These are phyloP conservation scores for Melanophora roralis DNA, from an alignment of 2,888 invertebrate species.

Conservation along the genomic window DNA sequence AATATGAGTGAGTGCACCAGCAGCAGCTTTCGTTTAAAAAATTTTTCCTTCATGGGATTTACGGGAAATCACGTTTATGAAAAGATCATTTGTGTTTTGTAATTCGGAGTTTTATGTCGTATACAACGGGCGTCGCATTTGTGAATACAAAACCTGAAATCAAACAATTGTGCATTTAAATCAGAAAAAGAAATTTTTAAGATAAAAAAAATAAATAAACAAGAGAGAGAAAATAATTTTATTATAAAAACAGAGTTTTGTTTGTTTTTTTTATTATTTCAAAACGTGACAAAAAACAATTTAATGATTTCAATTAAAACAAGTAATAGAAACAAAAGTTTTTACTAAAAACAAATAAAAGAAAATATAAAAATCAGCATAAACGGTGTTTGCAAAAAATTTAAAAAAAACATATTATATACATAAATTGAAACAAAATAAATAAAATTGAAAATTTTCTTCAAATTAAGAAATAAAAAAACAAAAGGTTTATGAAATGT, in stretches of 20 bases:
- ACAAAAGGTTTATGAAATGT: background rate
- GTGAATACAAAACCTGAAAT: constrained; percentile 24
- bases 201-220: constrained; percentile 13
- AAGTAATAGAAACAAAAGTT: background rate
- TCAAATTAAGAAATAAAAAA: constrained; percentile 10
- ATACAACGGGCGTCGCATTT: constrained; percentile 55
- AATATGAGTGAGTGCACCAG: constrained; percentile 39
- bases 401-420: background rate
- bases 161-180: constrained; percentile 28
- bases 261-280: constrained; percentile 10
- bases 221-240: constrained; percentile 14
- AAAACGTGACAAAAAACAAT: background rate
- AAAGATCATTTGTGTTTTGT: constrained; percentile 65
- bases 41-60: constrained; percentile 62
- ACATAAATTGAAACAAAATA: background rate
- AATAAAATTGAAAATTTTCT: background rate
- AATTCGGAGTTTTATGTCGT: constrained; percentile 64
- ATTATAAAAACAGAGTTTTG: constrained; percentile 14
- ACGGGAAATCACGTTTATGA: constrained; percentile 63
- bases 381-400: too few relatives aligned
- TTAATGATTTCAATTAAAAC: background rate
- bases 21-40: constrained; percentile 51
- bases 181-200: constrained; percentile 24
- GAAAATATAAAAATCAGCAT: background rate
- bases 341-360: background rate